A percentile compares a stretch with the other conserved stretches of the same genome.
phyloP scores from a whole-genome alignment of 2,888 invertebrate genomes.

The Pocota personata region DNA sequence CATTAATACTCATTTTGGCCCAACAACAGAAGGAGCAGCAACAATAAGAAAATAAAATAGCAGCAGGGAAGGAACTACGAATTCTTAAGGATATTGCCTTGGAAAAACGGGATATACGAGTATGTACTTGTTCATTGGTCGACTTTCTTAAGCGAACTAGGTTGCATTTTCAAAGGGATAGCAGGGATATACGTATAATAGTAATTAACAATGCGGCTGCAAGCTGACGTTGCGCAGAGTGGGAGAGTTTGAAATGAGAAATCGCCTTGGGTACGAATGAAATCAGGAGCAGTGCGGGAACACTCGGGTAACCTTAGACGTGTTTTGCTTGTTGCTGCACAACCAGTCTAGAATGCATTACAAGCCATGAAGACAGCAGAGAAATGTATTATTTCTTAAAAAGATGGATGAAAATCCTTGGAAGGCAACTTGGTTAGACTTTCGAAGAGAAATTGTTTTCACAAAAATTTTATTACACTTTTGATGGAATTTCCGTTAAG shows the following conservation, averaged over 20 bases:
- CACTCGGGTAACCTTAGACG: slow-evolving; percentile 13
- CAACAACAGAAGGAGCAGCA: slow-evolving; percentile 4
- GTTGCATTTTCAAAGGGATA: slow-evolving; percentile 48
- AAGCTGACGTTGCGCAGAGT: background rate
- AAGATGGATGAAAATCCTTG: slow-evolving; percentile 37
- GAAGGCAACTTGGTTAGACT: background rate
- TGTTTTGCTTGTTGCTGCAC: slow-evolving; percentile 43
- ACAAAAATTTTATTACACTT: background rate
- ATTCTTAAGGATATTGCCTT: slow-evolving; percentile 33
- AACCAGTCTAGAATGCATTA: background rate
- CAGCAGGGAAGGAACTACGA: background rate
- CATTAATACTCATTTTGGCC: slow-evolving; percentile 46
- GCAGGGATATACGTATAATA: slow-evolving; percentile 61
- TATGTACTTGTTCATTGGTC: background rate
- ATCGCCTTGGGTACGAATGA: slow-evolving; percentile 26
- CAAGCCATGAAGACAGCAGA: background rate
- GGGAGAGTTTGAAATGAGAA: slow-evolving; percentile 33
- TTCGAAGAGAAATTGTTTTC: background rate
- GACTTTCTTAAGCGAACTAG: slow-evolving; percentile 20
- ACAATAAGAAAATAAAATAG: background rate
- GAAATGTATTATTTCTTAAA: slow-evolving; percentile 26
- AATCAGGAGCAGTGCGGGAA: background rate
- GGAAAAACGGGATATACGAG: background rate
- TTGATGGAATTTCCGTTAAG: background rate
- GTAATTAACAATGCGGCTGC: slow-evolving; percentile 70